A percentile compares a stretch with the other conserved stretches of the same genome.
Conservation (phyloP, 1,140 invertebrate genomes). For the Paraescarpia echinospica region DNA sequence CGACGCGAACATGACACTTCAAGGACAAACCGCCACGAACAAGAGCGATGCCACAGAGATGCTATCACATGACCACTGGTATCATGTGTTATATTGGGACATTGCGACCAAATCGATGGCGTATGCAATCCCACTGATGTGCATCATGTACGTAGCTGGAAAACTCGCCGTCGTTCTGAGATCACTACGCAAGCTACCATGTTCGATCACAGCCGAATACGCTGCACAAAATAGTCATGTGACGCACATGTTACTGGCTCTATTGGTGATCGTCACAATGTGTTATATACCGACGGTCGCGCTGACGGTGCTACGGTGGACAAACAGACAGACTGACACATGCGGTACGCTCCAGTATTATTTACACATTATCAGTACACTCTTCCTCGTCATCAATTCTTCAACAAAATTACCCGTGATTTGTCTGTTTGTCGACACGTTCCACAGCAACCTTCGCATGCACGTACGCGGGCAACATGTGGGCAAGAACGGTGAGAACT, state of each 20-base stretch:
- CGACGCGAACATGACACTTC: slow-evolving; percentile 2
- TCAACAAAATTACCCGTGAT: slow-evolving; percentile 9
- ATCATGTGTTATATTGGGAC: slow-evolving; percentile 8
- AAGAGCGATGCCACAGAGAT: neutral
- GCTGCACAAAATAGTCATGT: neutral
- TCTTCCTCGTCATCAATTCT: slow-evolving; percentile 18
- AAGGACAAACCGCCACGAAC: neutral
- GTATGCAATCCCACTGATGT: slow-evolving; percentile 5
- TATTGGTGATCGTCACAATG: neutral
- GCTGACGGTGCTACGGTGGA: neutral
- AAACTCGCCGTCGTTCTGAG: neutral
- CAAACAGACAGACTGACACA: neutral
- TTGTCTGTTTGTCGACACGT: neutral
- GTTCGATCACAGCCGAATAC: neutral
- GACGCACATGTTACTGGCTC: slow-evolving; percentile 14
- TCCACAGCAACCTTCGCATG: neutral
- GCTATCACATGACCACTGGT: slow-evolving; percentile 12
- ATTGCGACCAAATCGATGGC: neutral
- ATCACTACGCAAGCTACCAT: slow-evolving; percentile 4
- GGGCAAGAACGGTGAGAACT: neutral
- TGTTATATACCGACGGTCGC: slow-evolving; percentile 13
- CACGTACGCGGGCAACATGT: no score
- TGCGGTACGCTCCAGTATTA: slow-evolving; percentile 14
- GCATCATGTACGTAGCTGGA: neutral
- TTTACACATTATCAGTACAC: neutral